phyloP scores from a whole-genome alignment of 2,797 vertebrate genomes.

The Pygocentrus nattereri region DNA sequence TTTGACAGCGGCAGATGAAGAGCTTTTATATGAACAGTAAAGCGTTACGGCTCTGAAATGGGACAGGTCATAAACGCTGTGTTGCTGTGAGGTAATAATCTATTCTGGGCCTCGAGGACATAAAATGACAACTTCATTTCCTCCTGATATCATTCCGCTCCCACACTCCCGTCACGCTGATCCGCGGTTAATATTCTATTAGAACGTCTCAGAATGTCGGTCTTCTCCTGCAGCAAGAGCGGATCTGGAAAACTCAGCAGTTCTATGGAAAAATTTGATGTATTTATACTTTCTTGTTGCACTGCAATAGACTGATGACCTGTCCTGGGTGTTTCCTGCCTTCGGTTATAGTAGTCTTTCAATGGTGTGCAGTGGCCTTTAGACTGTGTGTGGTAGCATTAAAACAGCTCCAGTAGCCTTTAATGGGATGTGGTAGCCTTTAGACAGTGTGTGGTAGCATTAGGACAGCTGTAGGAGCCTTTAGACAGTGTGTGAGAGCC shows the following conservation, averaged over 20 bases:
- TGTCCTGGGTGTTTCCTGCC: no score
- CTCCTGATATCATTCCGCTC: constrained; percentile 55
- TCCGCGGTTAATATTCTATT: constrained; percentile 66
- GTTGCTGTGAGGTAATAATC: constrained; percentile 57
- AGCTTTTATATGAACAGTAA: constrained; percentile 46
- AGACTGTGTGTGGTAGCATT: no score
- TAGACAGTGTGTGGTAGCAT: no score
- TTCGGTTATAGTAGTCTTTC: no score
- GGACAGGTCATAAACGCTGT: constrained; percentile 49
- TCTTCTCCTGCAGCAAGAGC: constrained; percentile 15
- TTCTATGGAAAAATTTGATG: background rate
- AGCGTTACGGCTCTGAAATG: constrained; percentile 62
- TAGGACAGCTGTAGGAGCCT: no score
- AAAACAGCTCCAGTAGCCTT: no score
- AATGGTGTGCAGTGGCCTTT: no score
- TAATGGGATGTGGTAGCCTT: no score
- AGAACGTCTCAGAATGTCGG: constrained; percentile 52
- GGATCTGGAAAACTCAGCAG: background rate
- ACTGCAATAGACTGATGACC: no score
- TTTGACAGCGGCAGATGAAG: constrained; percentile 7
- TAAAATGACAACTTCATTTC: constrained; percentile 69
- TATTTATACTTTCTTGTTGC: no score
- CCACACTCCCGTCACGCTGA: constrained; percentile 57
- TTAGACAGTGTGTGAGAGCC: no score
- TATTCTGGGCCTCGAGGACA: constrained; percentile 51